Base-by-base conservation (phyloP, 1,140 invertebrate species). In the Aphaenogaster rudis region DNA sequence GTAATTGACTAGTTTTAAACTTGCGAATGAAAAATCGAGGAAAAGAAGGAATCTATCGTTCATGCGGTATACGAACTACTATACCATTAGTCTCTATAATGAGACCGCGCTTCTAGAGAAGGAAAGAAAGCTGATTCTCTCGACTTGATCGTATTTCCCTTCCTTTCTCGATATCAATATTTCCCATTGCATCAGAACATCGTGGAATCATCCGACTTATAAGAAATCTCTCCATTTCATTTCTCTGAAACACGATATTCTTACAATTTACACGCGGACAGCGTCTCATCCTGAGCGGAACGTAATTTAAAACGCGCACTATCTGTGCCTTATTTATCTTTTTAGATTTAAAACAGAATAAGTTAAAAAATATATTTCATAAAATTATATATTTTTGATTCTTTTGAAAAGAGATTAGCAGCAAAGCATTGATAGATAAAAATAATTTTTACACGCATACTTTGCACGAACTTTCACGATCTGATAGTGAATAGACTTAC, bases 51-150 rank as follows among this genome's bases (percentile, higher is more conserved):
- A 61, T 84, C 36, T 33, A 50, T 84, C 67, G 45, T 61, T 74
- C 52, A 61, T 61, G 28, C 42, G 28, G 11, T 61, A 66, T 54
- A 61, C 28, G 45, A 84, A 74, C 69, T 36, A 21, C 69, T 15
- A 54, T 72, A 13, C 80, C 69, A 61, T 84, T 84, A 84, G 80
- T 84, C 67, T 76, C n/a, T 76, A 63, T 76, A 84, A 84, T 76
- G 69, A 82, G 67, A 84, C 42, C 54, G 28, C 69, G 57, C 13
- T 50, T 76, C 42, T 17, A 15, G 28, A 45, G 39, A 48, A 76
- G 33, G 28, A 61, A 61, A 74, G 57, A 61, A 84, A 84, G 13
- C 63, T 57, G 45, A 76, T 74, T 84, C 42, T 48, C 52, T 59
- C 67, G 28, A 45, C 17, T 74, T 33, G 45, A 76, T 84, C 42